phyloP scores from a whole-genome alignment of 2,113 vertebrate species.

The Pelecanoides urinatrix region DNA sequence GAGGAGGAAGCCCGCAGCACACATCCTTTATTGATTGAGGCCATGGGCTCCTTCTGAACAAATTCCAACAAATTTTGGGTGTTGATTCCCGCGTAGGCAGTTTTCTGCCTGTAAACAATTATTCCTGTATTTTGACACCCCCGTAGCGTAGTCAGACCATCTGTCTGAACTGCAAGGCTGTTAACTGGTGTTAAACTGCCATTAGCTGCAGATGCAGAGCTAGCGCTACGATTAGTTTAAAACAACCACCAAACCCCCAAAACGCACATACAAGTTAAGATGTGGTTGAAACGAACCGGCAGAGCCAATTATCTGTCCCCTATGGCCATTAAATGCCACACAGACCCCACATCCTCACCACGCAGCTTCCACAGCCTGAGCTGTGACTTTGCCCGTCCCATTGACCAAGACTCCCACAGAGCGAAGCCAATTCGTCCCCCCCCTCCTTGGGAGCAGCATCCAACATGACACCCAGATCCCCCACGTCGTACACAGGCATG shows the following conservation, averaged over 20 bases:
- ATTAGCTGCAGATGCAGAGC: neutral
- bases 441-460: neutral
- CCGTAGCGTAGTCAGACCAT: neutral
- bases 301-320: neutral
- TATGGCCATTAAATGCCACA: rapidly evolving
- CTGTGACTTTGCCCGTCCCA: rapidly evolving
- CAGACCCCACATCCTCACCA: neutral
- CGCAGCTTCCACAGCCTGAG: neutral
- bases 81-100: neutral
- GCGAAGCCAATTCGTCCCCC: neutral
- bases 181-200: neutral
- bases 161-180: neutral
- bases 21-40: neutral
- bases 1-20: neutral
- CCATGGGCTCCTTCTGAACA: neutral
- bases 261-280: rapidly evolving
- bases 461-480: neutral
- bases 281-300: rapidly evolving
- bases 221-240: neutral
- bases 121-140: neutral
- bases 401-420: rapidly evolving
- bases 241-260: neutral
- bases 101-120: neutral
- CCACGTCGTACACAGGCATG: rapidly evolving
- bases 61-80: neutral